Conservation (phyloP, 2,113 vertebrate species). For the Zosterops lateralis region DNA sequence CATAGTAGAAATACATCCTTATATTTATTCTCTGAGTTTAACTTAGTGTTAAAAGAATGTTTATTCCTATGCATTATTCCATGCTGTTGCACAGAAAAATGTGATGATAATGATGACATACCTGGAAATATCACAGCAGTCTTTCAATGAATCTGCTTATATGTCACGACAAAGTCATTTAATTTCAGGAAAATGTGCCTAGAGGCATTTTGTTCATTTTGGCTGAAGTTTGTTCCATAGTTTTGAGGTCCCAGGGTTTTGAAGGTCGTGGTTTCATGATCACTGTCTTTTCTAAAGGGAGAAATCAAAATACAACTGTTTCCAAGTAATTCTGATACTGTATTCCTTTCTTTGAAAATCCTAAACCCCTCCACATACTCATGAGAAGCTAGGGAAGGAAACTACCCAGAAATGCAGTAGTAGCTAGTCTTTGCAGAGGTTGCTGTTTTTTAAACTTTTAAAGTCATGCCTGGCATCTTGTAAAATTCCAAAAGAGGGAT, state of each 20-base stretch:
- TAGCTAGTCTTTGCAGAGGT: background rate
- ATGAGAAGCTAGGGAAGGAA: background rate
- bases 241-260: background rate
- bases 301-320: background rate
- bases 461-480: accelerated
- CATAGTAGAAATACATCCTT: background rate
- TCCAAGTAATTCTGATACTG: background rate
- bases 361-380: background rate
- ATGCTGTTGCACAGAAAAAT: background rate
- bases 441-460: background rate
- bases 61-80: background rate
- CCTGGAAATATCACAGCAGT: constrained; percentile 1
- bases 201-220: background rate
- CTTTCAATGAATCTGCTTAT: constrained; percentile 16
- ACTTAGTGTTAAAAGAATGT: background rate
- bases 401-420: background rate
- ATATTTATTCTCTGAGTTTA: constrained; percentile 15
- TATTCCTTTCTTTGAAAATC: background rate
- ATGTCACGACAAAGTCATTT: background rate
- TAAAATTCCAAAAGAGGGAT: background rate
- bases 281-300: background rate
- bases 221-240: background rate
- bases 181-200: background rate
- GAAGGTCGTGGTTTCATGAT: background rate
- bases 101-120: background rate